These are phyloP conservation scores for Hiodon tergisus DNA, from an alignment of 2,113 vertebrate genomes.

Conservation along the genomic window DNA sequence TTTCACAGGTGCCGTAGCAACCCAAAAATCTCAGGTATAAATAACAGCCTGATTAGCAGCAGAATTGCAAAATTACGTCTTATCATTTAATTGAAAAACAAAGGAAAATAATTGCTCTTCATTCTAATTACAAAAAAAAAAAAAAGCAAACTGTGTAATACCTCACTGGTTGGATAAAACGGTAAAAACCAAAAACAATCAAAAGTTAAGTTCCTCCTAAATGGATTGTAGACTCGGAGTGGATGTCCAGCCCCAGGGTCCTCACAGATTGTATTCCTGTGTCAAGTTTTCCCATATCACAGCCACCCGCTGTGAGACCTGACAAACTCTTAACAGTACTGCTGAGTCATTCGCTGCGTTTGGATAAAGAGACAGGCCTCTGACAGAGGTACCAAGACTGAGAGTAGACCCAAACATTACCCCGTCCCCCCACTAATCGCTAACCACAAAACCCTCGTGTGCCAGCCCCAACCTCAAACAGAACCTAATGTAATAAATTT, in stretches of 20 bases:
- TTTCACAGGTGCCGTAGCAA: not conserved
- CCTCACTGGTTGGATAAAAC: conserved; percentile 48
- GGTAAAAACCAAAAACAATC: not conserved
- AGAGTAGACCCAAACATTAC: conserved; percentile 48
- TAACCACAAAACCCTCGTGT: conserved; percentile 38
- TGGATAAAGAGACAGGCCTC: conserved; percentile 54
- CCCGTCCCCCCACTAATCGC: conserved; percentile 45
- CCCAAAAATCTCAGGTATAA: conserved; percentile 46
- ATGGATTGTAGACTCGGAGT: conserved; percentile 11
- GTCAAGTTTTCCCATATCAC: conserved; percentile 38
- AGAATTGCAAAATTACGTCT: conserved; percentile 53
- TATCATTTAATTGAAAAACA: conserved; percentile 70
- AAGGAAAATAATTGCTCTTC: conserved; percentile 65
- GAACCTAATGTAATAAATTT: not conserved
- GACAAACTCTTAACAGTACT: conserved; percentile 48
- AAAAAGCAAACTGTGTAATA: conserved; percentile 60
- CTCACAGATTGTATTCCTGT: conserved; percentile 49
- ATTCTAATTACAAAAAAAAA: conserved; percentile 66
- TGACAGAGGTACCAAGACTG: conserved; percentile 54
- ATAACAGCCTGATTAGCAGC: conserved; percentile 63
- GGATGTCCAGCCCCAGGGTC: conserved; percentile 36
- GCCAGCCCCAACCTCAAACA: conserved; percentile 39
- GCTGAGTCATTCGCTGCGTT: conserved; percentile 45
- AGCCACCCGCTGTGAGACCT: conserved; percentile 54
- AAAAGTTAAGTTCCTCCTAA: conserved; percentile 28